These are phyloP conservation scores for Paradoxurus hermaphroditus DNA, from an alignment of 2,113 vertebrate genomes.

Conservation along the genomic window DNA sequence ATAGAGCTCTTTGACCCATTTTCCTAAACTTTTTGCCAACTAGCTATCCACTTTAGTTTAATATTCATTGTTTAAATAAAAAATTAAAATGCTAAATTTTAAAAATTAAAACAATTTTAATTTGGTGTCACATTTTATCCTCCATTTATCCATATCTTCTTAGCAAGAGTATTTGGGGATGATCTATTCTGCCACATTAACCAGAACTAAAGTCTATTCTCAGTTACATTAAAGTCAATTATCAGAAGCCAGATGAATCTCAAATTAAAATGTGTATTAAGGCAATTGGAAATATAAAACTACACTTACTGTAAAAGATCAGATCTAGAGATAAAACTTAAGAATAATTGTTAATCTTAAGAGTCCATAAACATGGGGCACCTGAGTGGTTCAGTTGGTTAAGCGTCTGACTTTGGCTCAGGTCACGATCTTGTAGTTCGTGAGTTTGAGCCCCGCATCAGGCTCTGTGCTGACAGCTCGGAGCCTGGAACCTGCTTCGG, in stretches of 20 bases:
- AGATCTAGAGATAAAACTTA: not conserved
- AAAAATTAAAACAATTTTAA: not conserved
- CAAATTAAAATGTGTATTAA: not conserved
- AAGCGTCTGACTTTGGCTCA: no score
- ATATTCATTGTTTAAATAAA: not conserved
- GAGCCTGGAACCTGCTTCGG: no score
- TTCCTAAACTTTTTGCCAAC: not conserved
- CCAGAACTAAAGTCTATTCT: not conserved
- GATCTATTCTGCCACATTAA: not conserved
- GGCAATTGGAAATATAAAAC: not conserved
- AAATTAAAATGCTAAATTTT: not conserved
- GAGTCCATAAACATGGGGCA: not conserved
- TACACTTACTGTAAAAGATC: not conserved
- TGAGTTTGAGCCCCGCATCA: no score
- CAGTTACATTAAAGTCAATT: not conserved
- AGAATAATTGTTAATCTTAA: not conserved
- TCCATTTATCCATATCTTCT: not conserved
- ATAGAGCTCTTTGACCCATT: not conserved
- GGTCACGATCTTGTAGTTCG: no score
- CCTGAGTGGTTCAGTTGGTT: no score
- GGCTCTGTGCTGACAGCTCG: no score
- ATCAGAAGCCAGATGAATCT: not conserved
- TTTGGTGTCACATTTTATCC: not conserved
- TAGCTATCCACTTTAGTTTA: not conserved
- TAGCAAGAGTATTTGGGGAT: not conserved